phyloP scores from a whole-genome alignment of 2,888 invertebrate genomes.

The Halocaridina rubra region DNA sequence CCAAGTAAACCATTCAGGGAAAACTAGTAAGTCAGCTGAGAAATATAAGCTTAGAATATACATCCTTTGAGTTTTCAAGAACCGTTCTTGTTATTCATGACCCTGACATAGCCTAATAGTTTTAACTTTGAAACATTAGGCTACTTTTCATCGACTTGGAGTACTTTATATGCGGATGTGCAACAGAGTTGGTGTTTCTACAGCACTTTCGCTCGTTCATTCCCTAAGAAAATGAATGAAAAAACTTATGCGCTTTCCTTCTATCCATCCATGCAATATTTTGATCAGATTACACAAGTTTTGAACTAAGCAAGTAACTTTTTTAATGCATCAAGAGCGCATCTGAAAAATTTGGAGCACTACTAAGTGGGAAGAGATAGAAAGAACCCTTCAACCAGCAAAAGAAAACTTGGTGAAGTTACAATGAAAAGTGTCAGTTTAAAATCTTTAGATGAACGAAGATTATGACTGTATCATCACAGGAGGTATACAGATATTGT shows the following conservation, averaged over 20 bases:
- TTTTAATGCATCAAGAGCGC: background rate
- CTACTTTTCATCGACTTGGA: background rate
- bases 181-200: background rate
- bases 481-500: background rate
- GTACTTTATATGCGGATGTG: background rate
- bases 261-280: background rate
- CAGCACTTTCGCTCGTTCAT: background rate
- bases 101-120: background rate
- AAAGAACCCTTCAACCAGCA: background rate
- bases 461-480: background rate
- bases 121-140: background rate
- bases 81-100: background rate
- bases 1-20: background rate
- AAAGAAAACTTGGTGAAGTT: background rate
- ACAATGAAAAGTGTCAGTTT: background rate
- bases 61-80: background rate
- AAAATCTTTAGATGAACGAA: background rate
- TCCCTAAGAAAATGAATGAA: background rate
- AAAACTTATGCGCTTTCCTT: too few species aligned
- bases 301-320: too few species aligned
- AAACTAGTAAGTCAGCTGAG: background rate
- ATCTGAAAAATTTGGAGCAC: background rate
- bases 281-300: background rate
- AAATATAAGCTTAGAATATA: background rate
- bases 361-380: background rate